phyloP scores from a whole-genome alignment of 2,797 vertebrate genomes.

The Melanitta fusca region DNA sequence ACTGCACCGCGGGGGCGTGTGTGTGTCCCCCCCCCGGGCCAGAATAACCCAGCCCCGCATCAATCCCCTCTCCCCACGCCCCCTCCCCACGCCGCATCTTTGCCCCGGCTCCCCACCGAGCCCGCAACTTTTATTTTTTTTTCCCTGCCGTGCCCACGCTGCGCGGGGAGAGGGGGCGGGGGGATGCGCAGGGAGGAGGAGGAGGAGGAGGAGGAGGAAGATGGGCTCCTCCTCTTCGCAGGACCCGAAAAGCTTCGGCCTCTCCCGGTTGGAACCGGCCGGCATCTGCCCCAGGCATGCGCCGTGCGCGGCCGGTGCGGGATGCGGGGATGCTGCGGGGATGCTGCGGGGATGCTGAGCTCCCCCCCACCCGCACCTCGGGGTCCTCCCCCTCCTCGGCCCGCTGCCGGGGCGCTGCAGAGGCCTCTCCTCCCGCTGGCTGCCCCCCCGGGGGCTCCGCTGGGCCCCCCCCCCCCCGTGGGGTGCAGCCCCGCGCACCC shows the following conservation, averaged over 20 bases:
- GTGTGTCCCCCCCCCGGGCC: too few species aligned
- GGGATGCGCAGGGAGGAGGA: background rate
- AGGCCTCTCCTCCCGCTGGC: too few species aligned
- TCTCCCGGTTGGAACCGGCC: conserved; percentile 60
- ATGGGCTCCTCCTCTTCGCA: conserved; percentile 1
- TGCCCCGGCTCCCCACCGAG: background rate
- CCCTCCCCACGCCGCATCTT: too few species aligned
- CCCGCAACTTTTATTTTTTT: too few species aligned
- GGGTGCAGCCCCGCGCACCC: background rate
- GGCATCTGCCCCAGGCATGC: conserved; percentile 59
- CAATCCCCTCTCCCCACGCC: too few species aligned
- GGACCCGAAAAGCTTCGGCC: conserved; percentile 28
- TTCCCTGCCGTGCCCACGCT: too few species aligned
- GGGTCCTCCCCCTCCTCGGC: background rate
- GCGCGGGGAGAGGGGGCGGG: background rate
- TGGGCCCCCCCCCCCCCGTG: background rate
- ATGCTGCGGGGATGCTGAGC: too few species aligned
- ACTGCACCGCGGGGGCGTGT: background rate
- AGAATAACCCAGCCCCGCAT: too few species aligned
- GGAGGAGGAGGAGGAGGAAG: background rate
- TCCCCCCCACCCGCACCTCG: background rate
- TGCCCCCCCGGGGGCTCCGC: background rate
- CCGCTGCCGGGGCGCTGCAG: background rate
- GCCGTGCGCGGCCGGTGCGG: conserved; percentile 51
- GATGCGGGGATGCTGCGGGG: too few species aligned